phyloP scores from a whole-genome alignment of 1,140 invertebrate genomes.

The Leptonema lineaticorne region DNA sequence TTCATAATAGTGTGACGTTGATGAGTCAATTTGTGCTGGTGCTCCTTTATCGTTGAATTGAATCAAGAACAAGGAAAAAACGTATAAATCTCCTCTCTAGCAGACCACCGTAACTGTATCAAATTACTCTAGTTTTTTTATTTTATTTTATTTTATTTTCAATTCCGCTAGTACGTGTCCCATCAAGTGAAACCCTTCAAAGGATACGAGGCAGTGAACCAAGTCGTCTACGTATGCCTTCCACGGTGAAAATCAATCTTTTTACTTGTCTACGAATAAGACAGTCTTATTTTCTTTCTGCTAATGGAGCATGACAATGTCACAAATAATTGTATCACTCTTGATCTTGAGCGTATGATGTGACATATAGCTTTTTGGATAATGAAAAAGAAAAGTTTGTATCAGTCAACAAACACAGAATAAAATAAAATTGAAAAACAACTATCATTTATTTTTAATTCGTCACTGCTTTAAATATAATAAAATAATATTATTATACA shows the following conservation, averaged over 20 bases:
- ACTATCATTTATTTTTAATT: too few species aligned
- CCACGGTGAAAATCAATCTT: constrained; percentile 16
- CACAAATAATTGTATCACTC: background rate
- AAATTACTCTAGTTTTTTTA: constrained; percentile 25
- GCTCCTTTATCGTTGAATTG: constrained; percentile 27
- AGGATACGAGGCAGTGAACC: constrained; percentile 7
- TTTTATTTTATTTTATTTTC: background rate
- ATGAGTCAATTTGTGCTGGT: constrained; percentile 39
- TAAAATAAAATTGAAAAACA: too few species aligned
- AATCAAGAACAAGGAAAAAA: constrained; percentile 22
- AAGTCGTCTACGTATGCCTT: background rate
- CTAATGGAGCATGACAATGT: constrained; percentile 19
- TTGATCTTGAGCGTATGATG: too few species aligned
- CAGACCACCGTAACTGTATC: constrained; percentile 25
- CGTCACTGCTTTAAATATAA: too few species aligned
- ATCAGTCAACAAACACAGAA: too few species aligned
- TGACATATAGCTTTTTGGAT: too few species aligned
- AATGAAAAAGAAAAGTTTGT: too few species aligned
- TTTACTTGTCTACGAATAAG: background rate
- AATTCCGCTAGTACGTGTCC: constrained; percentile 3
- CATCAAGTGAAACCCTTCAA: constrained; percentile 31
- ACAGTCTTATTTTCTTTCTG: background rate
- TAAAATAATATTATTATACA: too few species aligned
- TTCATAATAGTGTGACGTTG: constrained; percentile 32
- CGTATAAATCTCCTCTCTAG: constrained; percentile 26